Evolutionary conservation across 2,888 invertebrate genomes (phyloP), one percentile per base, ranked within the genome.

Genomic region (Anthoptus insignis): DNA sequence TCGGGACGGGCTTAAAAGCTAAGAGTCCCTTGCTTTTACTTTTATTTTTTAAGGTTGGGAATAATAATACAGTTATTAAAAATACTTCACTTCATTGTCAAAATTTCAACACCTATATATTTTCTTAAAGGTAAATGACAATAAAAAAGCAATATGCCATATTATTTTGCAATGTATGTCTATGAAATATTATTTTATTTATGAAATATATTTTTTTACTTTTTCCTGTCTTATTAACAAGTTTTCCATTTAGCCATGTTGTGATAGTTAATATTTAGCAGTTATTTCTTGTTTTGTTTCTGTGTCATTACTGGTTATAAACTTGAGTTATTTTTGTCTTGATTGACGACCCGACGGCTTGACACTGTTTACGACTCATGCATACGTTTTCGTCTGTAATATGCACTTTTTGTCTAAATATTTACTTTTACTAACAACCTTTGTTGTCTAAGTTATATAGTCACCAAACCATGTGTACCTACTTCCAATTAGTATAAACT

Each of bases 281-380:
- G 14, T 11, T 60, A 52, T 29, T 53, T 32, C 29, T 45, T 60
- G 22, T 42, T 60, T 60, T 53, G 42, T 52, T 37, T 14, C 57
- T 72, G 76, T 79, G 82, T 80, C 84, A 80, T 77, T 74, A 74
- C 71, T 74, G 70, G 74, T 76, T 72, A 80, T 84, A 87, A 87
- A 87, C 85, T 83, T 54, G 66, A 75, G 79, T 70, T 88, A 89
- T 88, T 88, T 89, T 80, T 60, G 79, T 74, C 78, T 75, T 80
- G 82, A 89, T 85, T 83, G 83, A 87, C 82, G 83, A 80, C 69
- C 69, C 65, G 69, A 66, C 66, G 64, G 49, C 50, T 74, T 73
- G 81, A 81, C 81, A 80, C 71, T 81, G 79, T 81, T 81, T 82
- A 82, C 77, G 78, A 80, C 73, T 77, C 74, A 73, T 65, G 72